Percentiles rank a stretch among this genome's conserved stretches.
Conservation (phyloP, 2,113 vertebrate species). For the Rhombomys opimus region DNA sequence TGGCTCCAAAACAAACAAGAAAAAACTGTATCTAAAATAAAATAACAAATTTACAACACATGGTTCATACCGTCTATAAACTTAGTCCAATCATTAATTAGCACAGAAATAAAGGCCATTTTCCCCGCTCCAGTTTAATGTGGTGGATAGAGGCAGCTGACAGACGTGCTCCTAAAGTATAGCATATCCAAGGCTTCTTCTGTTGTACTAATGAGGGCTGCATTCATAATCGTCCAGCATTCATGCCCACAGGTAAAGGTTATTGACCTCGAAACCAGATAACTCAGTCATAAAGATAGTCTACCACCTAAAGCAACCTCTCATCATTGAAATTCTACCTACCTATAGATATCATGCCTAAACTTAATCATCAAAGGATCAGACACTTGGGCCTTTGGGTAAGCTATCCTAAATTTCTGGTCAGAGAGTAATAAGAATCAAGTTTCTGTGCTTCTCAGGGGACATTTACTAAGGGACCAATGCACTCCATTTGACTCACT, state of each 20-base stretch:
- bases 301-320: neutral
- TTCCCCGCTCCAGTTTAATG: neutral
- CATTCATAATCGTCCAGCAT: neutral
- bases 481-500: neutral
- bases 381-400: neutral
- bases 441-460: neutral
- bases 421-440: neutral
- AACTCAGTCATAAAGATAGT: neutral
- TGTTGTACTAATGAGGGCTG: neutral
- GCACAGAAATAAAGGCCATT: neutral
- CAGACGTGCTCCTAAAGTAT: neutral
- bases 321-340: neutral
- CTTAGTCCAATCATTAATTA: neutral
- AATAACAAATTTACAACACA: neutral
- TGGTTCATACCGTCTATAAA: neutral
- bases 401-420: neutral
- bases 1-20: neutral
- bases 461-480: conserved; percentile 12
- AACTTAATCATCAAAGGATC: neutral
- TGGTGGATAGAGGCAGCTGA: neutral
- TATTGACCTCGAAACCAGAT: neutral
- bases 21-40: neutral
- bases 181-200: neutral
- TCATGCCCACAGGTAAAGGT: neutral
- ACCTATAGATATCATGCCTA: neutral